Evolutionary conservation across 2,888 invertebrate species (phyloP).

Genomic region (Papilio protenor): DNA sequence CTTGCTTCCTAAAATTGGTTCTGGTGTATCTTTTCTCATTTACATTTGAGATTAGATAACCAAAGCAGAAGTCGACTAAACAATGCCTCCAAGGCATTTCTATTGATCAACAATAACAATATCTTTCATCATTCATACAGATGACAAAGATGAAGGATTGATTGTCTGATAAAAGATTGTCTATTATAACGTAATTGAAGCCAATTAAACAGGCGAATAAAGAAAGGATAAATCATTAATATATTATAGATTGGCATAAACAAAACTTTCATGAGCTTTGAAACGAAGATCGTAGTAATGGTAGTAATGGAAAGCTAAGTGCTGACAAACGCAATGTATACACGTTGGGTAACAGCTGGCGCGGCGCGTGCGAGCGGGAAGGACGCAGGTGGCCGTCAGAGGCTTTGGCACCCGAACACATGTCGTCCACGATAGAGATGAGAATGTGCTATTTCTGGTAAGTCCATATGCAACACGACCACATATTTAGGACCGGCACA

Average conservation of each 20-base stretch:
- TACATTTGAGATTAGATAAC: background rate
- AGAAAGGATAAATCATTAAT: background rate
- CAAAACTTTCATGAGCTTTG: slow-evolving; percentile 9
- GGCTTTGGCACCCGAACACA: slow-evolving; percentile 67
- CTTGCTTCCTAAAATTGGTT: background rate
- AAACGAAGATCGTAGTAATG: slow-evolving; percentile 25
- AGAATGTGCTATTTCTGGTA: slow-evolving; percentile 39
- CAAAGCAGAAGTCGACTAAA: background rate
- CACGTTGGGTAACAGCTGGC: slow-evolving; percentile 60
- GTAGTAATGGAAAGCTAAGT: slow-evolving; percentile 47
- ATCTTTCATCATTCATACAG: too few relatives aligned
- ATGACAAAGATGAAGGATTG: too few relatives aligned
- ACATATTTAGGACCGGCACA: slow-evolving; percentile 9
- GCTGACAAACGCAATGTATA: slow-evolving; percentile 50
- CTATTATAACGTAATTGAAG: background rate
- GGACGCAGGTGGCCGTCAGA: slow-evolving; percentile 75
- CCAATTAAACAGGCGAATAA: background rate
- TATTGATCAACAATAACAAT: too few relatives aligned
- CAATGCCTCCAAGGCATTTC: background rate
- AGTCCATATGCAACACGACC: slow-evolving; percentile 19
- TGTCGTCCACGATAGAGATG: slow-evolving; percentile 53
- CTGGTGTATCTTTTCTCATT: background rate
- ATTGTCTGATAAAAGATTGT: background rate
- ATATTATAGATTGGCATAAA: background rate
- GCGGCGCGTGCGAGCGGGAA: slow-evolving; percentile 77